A percentile compares a stretch with the other conserved stretches of the same genome.
Evolutionary conservation across 1,140 invertebrate species (phyloP).

Genomic region (Brachionus rubens): DNA sequence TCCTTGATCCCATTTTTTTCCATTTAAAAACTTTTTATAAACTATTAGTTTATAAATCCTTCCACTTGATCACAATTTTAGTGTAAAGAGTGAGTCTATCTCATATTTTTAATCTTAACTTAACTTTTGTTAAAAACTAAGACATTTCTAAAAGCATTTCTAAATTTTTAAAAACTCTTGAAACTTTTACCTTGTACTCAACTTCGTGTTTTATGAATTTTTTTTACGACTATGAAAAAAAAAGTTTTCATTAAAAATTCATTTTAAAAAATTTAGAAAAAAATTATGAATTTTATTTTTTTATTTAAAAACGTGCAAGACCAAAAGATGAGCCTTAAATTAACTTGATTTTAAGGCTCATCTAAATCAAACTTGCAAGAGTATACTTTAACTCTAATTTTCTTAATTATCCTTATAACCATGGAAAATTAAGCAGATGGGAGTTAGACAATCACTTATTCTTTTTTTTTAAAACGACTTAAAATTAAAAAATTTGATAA

Average conservation of each 20-base stretch:
- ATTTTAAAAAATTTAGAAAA: not conserved
- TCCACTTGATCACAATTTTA: too few species aligned
- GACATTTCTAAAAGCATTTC: too few species aligned
- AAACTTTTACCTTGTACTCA: not conserved
- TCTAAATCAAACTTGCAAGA: slow-evolving; percentile 31
- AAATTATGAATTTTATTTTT: not conserved
- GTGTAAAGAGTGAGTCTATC: too few species aligned
- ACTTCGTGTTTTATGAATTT: too few species aligned
- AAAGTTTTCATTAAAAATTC: not conserved
- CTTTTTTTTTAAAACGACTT: not conserved
- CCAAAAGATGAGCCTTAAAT: slow-evolving; percentile 2
- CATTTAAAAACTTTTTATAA: too few species aligned
- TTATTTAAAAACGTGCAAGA: slow-evolving; percentile 2
- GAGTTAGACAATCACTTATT: not conserved
- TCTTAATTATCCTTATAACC: slow-evolving; percentile 19
- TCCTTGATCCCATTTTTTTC: too few species aligned
- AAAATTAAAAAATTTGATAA: not conserved
- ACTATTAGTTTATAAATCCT: too few species aligned
- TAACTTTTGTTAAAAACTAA: too few species aligned
- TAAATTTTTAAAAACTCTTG: too few species aligned
- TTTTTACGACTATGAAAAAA: not conserved
- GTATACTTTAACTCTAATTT: slow-evolving; percentile 16
- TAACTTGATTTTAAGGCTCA: not conserved
- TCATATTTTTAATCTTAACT: too few species aligned
- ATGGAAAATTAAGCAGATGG: slow-evolving; percentile 43